Evolutionary conservation across 2,113 vertebrate genomes (phyloP).

Genomic region (Cephalopholis sonnerati): DNA sequence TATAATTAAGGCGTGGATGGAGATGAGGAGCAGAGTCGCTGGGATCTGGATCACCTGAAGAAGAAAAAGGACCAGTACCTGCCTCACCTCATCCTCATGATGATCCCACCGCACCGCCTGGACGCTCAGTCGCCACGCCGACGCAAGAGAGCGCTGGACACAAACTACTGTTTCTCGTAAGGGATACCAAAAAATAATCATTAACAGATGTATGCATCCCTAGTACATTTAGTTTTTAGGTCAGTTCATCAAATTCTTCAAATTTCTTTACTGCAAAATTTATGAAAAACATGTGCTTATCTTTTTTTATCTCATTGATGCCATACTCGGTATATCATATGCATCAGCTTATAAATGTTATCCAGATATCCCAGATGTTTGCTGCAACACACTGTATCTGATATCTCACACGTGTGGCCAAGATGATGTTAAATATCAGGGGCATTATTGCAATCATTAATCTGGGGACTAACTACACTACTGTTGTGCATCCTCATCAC

Average conservation of each 20-base stretch:
- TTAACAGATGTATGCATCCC: neutral
- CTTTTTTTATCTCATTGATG: neutral
- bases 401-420: neutral
- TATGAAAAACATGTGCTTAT: neutral
- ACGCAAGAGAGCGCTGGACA: slow-evolving; percentile 94
- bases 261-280: too few relatives aligned
- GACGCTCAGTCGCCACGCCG: slow-evolving; percentile 85
- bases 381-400: neutral
- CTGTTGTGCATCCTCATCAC: slow-evolving; percentile 1
- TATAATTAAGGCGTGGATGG: slow-evolving; percentile 87
- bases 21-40: slow-evolving; percentile 90
- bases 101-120: slow-evolving; percentile 93
- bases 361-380: neutral
- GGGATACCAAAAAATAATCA: slow-evolving; percentile 10
- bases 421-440: neutral
- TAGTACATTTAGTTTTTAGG: neutral
- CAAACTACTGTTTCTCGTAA: slow-evolving; percentile 95
- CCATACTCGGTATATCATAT: neutral
- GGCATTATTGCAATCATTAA: neutral
- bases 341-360: neutral
- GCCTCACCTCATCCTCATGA: slow-evolving; percentile 95
- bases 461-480: neutral
- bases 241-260: neutral
- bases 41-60: slow-evolving; percentile 89
- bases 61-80: slow-evolving; percentile 89